Percentiles rank a stretch among this genome's conserved stretches.
These are phyloP conservation scores for Drosophila affinis DNA, from an alignment of 2,888 invertebrate genomes.

Conservation along the genomic window DNA sequence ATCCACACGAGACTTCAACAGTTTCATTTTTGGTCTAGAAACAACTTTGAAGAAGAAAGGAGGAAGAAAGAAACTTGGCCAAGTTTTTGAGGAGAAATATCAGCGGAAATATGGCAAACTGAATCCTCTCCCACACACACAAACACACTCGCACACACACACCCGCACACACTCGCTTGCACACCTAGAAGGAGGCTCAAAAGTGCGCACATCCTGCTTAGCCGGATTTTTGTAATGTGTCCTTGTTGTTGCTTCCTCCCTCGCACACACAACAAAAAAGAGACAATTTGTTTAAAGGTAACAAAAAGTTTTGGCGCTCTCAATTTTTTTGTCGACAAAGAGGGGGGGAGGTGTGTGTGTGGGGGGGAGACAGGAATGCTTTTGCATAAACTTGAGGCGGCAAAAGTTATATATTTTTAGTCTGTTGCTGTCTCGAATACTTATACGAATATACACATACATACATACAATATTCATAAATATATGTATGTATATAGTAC, in stretches of 20 bases:
- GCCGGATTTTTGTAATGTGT: slow-evolving; percentile 69
- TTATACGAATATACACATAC: neutral
- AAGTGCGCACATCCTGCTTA: slow-evolving; percentile 69
- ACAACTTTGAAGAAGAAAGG: slow-evolving; percentile 36
- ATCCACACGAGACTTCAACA: slow-evolving; percentile 5
- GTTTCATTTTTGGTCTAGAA: slow-evolving; percentile 15
- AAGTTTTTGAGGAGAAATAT: slow-evolving; percentile 66
- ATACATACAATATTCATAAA: slow-evolving; percentile 25
- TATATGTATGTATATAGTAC: slow-evolving; percentile 9
- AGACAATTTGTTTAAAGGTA: slow-evolving; percentile 74
- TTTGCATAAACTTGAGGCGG: slow-evolving; percentile 68
- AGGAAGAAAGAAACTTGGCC: slow-evolving; percentile 51
- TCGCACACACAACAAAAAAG: slow-evolving; percentile 46
- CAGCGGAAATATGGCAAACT: slow-evolving; percentile 70
- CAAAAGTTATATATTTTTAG: slow-evolving; percentile 50
- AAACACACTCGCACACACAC: slow-evolving; percentile 3
- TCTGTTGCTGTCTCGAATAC: slow-evolving; percentile 26
- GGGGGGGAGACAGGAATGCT: slow-evolving; percentile 49
- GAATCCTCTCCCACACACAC: slow-evolving; percentile 34
- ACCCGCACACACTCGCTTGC: slow-evolving; percentile 1
- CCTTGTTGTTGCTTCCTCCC: slow-evolving; percentile 50
- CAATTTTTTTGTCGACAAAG: slow-evolving; percentile 20
- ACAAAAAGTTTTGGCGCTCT: slow-evolving; percentile 67
- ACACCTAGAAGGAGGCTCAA: slow-evolving; percentile 50
- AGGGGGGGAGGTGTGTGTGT: slow-evolving; percentile 1